Evolutionary conservation across 2,888 invertebrate genomes (phyloP), one percentile per base, ranked within the genome.

Genomic region (Aricia artaxerxes): DNA sequence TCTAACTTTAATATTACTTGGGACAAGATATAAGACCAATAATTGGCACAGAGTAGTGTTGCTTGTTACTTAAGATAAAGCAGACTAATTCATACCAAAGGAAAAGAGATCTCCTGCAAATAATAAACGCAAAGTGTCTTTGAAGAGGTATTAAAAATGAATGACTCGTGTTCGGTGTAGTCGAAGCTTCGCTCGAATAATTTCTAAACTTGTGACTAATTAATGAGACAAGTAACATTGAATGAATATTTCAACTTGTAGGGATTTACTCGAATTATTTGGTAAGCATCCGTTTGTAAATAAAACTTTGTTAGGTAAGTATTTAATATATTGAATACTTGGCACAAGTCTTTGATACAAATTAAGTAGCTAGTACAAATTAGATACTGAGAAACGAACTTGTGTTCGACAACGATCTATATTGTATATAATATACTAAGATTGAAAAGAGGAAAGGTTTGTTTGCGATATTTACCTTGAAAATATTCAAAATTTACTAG

Each of bases 231-330:
- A 64, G 64, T 11, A 31, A 64, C 64, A 11, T 35, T 64, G 11
- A 69, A 69, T 69, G 11, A 69, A 16, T 69, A 38, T 35, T 38
- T 69, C 69, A 35, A 13, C 5, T 69, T 35, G 5, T 31, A 35
- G 31, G 31, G 64, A 69, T 31, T 69, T 69, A 69, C 31, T 69
- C 35, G 64, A 31, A 69, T 69, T 69, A 69, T 69, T 69, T 31
- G 35, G 11, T 69, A 69, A 31, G 35, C 13, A 31, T 69, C 11
- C 64, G 13, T 13, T 69, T 69, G 64, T 69, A 35, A 9, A 31
- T 31, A 69, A 69, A 69, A 31, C 64, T 69, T 69, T 69, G 11
- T 11, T 35, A 69, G 35, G 1, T 31, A 69, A 69, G 1, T 31
- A 24, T 69, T 24, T 61, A 61, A 69, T 64, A 64, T 11, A 1